Base-by-base conservation (phyloP, 1,140 invertebrate genomes). In the Listronotus oregonensis region DNA sequence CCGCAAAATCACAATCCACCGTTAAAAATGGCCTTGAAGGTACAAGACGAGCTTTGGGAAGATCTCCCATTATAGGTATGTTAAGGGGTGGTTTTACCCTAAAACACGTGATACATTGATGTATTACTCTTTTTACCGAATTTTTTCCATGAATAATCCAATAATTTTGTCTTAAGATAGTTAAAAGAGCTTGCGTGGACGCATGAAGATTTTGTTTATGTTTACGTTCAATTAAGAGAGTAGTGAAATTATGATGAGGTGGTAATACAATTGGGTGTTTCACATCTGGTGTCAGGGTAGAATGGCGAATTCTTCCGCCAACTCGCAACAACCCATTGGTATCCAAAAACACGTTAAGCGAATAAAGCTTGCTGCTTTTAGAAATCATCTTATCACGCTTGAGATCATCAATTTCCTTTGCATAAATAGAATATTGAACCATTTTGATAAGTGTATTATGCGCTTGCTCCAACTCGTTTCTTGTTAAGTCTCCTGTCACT, bases 331-430 rank as follows among this genome's bases (percentile, higher is more conserved):
- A n/a, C n/a, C n/a, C n/a, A n/a, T n/a, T 44, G 32, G 43, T 12
- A 82, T 81, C 78, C 9, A 82, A 42, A 54, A 77, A 77, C 15
- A 79, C 78, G 15, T 67, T 70, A n/a, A 80, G 59, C 42, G 54
- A 21, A 9, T 9, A 5, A 12, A 56, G 34, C 3, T 51, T 51
- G 49, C 32, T 27, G 17, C 6, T 10, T 51, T 51, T 51, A 15
- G 5, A 6, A 17, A 51, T n/a, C 10, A 7, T 9, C 5, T 15
- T 5, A 51, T 51, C 17, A 12, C 17, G 6, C n/a, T 14, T 21
- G 6, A 51, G 17, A 17, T n/a, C 12, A 12, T 51, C n/a, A 51
- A 51, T 12, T 51, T 51, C 49, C 9, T 18, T 32, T 6, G 6
- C 6, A 40, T 18, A 55, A 6, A 6, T 6, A 6, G 12, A 10